These are phyloP conservation scores for Plebejus anna DNA, from an alignment of 2,888 invertebrate species.

Conservation along the genomic window DNA sequence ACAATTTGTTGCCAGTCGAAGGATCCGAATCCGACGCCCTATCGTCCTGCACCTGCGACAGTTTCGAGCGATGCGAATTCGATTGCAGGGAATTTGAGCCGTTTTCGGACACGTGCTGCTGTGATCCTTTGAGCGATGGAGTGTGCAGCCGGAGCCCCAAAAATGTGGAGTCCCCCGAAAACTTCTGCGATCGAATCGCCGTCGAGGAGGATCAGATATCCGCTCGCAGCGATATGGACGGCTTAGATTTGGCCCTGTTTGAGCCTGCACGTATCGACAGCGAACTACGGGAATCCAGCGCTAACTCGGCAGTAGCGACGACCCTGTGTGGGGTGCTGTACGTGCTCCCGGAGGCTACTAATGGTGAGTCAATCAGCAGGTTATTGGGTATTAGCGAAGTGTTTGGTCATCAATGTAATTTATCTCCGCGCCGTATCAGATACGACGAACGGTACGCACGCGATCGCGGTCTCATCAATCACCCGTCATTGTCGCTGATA, in stretches of 20 bases:
- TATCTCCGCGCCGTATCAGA: constrained; percentile 64
- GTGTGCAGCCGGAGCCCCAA: constrained; percentile 74
- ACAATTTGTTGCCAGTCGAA: constrained; percentile 61
- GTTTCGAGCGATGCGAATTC: constrained; percentile 79
- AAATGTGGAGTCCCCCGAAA: constrained; percentile 71
- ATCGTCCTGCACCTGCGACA: constrained; percentile 77
- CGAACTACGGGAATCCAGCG: constrained; percentile 46
- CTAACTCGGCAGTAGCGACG: constrained; percentile 47
- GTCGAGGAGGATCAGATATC: constrained; percentile 69
- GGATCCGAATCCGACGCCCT: constrained; percentile 73
- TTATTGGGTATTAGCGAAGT: constrained; percentile 7
- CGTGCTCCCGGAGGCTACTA: constrained; percentile 55
- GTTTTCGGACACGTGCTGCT: constrained; percentile 81
- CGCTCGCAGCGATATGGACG: constrained; percentile 82
- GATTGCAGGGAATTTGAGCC: constrained; percentile 80
- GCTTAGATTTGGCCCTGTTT: constrained; percentile 83
- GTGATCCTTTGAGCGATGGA: constrained; percentile 73
- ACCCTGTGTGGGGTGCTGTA: constrained; percentile 68
- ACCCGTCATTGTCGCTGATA: constrained; percentile 66
- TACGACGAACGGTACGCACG: constrained; percentile 71
- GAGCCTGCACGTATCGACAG: constrained; percentile 78
- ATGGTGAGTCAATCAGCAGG: constrained; percentile 55
- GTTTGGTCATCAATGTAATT: constrained; percentile 44
- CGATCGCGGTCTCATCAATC: constrained; percentile 75
- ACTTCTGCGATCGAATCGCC: constrained; percentile 58